Base-by-base conservation (phyloP, 2,797 vertebrate species). In the Galagoides demidoff region DNA sequence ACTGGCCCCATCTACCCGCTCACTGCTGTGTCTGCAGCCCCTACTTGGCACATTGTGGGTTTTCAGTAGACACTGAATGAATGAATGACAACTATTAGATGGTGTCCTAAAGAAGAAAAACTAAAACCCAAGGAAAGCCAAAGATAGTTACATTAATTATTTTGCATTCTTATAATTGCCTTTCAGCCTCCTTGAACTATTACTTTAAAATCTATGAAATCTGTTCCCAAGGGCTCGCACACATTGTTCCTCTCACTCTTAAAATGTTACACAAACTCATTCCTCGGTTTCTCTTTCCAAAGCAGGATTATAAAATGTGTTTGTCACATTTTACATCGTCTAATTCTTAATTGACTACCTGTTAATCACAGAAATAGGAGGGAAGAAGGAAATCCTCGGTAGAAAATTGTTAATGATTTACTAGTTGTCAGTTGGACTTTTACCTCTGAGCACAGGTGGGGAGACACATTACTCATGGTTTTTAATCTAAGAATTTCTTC, bases 371-470 rank as follows among this genome's bases (percentile, higher is more conserved):
- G 78, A 92, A 29, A 76, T 43, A 76, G 37, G 55, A 83, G 82
- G 71, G 43, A 88, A 94, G 68, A 37, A 96, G 57, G 74, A 90
- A 93, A 82, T 68, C 78, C 27, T 94, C 92, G n/a, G 55, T 43
- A 86, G 31, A 95, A 91, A 89, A 95, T 16, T 86, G 90, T 95
- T 97, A 95, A 97, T 97, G 94, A 97, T 97, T 97, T 94, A 96
- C 96, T 79, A 79, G 57, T n/a, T 89, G 57, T 52, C 91, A 85
- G 94, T 12, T 97, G 84, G 95, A 96, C 94, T 96, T 97, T 96
- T 91, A 97, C 88, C 96, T 90, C 74, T 29, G 37, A 95, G 85
- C 23, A 89, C 89, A 95, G 79, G 84, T 82, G 9, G 79, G 37
- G 86, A 95, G 39, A 96, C 94, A 68, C n/a, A 71, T 95, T 94